These are phyloP conservation scores for Anhinga rufa DNA, from an alignment of 2,113 vertebrate genomes.

Conservation along the genomic window DNA sequence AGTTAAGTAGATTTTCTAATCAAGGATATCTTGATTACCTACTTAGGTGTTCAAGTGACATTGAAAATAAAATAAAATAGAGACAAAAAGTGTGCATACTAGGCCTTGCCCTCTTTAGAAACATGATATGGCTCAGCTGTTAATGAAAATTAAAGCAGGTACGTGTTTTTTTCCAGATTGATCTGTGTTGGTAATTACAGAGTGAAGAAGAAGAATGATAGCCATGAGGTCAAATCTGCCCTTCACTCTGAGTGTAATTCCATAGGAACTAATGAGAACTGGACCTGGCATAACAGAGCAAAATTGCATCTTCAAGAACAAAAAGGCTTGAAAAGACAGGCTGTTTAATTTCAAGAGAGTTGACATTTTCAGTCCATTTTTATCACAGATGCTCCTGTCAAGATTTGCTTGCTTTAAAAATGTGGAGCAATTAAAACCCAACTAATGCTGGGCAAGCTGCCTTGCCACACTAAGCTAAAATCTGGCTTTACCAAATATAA, in stretches of 20 bases:
- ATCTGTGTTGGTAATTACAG: not conserved
- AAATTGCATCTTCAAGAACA: not conserved
- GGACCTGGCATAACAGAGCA: not conserved
- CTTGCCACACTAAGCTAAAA: not conserved
- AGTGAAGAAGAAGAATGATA: not conserved
- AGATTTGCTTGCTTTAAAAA: not conserved
- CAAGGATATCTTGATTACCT: conserved; percentile 40
- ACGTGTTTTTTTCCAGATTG: not conserved
- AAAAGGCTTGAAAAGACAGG: conserved; percentile 8
- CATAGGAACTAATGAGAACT: not conserved
- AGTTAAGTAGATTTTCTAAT: conserved; percentile 36
- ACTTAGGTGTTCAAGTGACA: not conserved
- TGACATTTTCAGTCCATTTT: not conserved
- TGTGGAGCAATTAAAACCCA: not conserved
- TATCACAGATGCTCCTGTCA: conserved; percentile 18
- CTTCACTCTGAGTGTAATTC: not conserved
- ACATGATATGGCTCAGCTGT: not conserved
- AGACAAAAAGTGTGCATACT: not conserved
- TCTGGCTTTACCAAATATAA: not conserved
- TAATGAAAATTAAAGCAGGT: not conserved
- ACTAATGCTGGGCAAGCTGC: not conserved
- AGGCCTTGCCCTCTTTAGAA: not conserved
- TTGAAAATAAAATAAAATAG: not conserved
- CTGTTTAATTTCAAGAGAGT: not conserved
- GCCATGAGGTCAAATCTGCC: not conserved